Evolutionary conservation across 92 coral and sea anemone genomes (phyloP).

Genomic region (Paragorgia papillata): DNA sequence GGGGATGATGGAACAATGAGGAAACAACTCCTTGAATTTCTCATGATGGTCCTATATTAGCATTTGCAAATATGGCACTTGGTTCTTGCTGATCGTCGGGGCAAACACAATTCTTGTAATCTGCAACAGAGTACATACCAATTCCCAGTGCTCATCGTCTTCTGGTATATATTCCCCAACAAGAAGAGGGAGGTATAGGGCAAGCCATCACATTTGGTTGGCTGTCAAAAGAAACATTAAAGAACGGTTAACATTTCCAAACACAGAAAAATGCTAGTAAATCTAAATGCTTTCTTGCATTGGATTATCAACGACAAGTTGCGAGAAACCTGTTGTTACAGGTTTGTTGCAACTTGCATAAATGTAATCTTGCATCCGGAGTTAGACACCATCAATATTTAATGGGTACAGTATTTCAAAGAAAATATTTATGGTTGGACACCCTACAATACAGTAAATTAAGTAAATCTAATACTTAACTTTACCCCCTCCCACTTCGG

Average conservation of each 20-base stretch:
- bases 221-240: constrained; percentile 48
- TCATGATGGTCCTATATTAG: constrained; percentile 60
- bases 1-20: constrained; percentile 66
- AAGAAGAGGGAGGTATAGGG: constrained; percentile 53
- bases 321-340: no score
- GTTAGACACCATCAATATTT: no score
- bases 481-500: no score
- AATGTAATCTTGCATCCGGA: no score
- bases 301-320: no score
- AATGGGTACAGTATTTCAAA: no score
- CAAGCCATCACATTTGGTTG: constrained; percentile 78
- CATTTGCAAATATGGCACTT: constrained; percentile 59
- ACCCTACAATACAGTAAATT: no score
- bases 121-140: constrained; percentile 52
- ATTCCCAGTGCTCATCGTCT: constrained; percentile 63
- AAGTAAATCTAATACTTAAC: no score
- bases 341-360: no score
- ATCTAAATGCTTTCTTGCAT: no score
- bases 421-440: no score
- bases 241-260: no score
- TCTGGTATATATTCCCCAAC: constrained; percentile 61
- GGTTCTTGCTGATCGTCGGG: constrained; percentile 52
- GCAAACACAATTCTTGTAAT: constrained; percentile 57
- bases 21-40: constrained; percentile 45
- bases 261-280: constrained; percentile 5